A percentile compares a stretch with the other conserved stretches of the same genome.
These are phyloP conservation scores for Oryzias melastigma DNA, from an alignment of 2,113 vertebrate genomes.

Conservation along the genomic window DNA sequence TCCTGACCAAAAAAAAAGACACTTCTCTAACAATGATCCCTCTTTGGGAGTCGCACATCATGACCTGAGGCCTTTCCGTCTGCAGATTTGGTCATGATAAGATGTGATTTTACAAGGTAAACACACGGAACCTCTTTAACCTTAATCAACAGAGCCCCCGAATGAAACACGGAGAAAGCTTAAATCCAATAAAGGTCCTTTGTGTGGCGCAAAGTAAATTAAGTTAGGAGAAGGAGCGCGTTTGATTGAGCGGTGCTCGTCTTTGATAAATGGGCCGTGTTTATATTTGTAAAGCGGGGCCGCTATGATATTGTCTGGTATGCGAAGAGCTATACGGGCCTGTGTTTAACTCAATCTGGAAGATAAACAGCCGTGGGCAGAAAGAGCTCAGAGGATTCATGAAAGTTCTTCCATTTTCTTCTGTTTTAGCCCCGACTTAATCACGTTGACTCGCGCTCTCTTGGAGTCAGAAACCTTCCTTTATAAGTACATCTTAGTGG, in stretches of 20 bases:
- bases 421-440: constrained; percentile 18
- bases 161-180: constrained; percentile 62
- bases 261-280: constrained; percentile 70
- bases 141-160: constrained; percentile 47
- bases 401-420: constrained; percentile 21
- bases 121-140: constrained; percentile 42
- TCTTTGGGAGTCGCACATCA: constrained; percentile 35
- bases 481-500: constrained; percentile 33
- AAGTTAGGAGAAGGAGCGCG: constrained; percentile 64
- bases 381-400: constrained; percentile 46
- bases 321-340: constrained; percentile 68
- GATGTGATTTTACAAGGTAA: constrained; percentile 62
- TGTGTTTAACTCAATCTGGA: constrained; percentile 67
- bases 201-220: constrained; percentile 57
- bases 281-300: constrained; percentile 67
- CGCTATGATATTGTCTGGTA: constrained; percentile 77
- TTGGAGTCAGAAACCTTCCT: neutral
- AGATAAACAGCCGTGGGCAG: constrained; percentile 67
- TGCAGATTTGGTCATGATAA: constrained; percentile 56
- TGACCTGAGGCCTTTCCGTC: constrained; percentile 36
- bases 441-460: neutral
- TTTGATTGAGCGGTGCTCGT: constrained; percentile 55
- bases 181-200: constrained; percentile 63
- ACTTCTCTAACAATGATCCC: constrained; percentile 53
- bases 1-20: constrained; percentile 32